Base-by-base conservation (phyloP, 2,888 invertebrate species). In the Euplagia quadripunctaria region DNA sequence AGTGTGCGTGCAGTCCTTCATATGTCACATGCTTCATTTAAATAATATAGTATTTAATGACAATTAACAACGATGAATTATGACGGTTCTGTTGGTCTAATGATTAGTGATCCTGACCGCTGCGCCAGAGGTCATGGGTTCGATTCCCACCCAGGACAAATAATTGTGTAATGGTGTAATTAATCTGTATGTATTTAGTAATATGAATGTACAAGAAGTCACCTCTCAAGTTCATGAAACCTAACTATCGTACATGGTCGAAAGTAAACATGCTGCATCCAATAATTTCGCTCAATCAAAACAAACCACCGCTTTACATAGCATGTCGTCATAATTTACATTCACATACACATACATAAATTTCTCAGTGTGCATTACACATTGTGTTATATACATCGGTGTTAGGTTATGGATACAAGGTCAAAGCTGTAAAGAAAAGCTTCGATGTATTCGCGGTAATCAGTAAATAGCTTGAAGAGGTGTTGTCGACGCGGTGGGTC, bases 401-500 rank as follows among this genome's bases (percentile, higher is more conserved):
- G 51, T 71, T 66, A 71, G 4, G 64, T 51, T 51, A 49, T 31
- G 42, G 42, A 31, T 63, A 55, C 43, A 9, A 51, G 71, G 64
- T 68, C 12, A 75, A 73, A 70, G 64, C 64, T 63, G 20, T 63
- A 0, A 68, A 76, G 58, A 58, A 70, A 78, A 72, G 74, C 68
- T 49, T 80, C 81, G 77, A 77, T 89, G 88, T 81, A 85, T 78
- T 73, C 66, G 51, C 52, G 8, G 73, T 76, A 75, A 78, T 83
- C 75, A 69, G 71, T 74, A 79, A 82, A 82, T 83, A 82, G 87
- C 88, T 84, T 73, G 79, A 73, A 87, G 88, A 82, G 78, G 68
- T 70, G 73, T 64, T 70, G 72, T 77, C 83, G 72, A 81, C 82
- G 89, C 80, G 89, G 88, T 86, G 78, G 89, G 88, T 89, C 88